Evolutionary conservation across 2,888 invertebrate genomes (phyloP), one percentile per base, ranked within the genome.

Genomic region (Tromatobia lineatoria): DNA sequence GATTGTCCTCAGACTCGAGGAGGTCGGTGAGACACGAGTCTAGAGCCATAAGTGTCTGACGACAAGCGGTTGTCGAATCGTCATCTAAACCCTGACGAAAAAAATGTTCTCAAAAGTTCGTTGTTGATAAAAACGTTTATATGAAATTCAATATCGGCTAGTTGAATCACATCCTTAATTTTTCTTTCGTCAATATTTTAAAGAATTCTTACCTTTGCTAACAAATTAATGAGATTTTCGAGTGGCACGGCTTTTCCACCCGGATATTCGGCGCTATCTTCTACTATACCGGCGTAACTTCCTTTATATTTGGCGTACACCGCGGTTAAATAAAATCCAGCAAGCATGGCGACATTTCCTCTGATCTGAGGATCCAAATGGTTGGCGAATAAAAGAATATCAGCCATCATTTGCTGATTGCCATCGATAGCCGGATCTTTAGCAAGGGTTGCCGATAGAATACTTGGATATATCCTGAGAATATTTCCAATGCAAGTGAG

Each of bases 311-410:
- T 92, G 74, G 95, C 94, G 79, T 96, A 94, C 0, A 95, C 95
- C 0, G 96, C 94, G 74, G 95, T 95, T 86, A 98, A 94, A 91
- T 97, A 96, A 88, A 95, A 95, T 0, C 96, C 96, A 75, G 97
- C 94, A 87, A 97, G 94, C 7, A 96, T 94, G 82, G 96, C 95
- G 0, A 96, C 94, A 79, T 96, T 94, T 11, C 98, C 98, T 88
- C 97, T 95, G 52, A 98, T 95, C 91, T 98, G 97, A 0, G 98
- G 98, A 94, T 98, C 98, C 64, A 94, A 94, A 93, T 98, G 98
- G 85, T 95, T 94, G 50, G 96, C 95, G 87, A 96, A 96, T 45
- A 96, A 93, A 45, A 97, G 94, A 23, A 98, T 93, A 92, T 98
- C 98, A 10, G 95, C 95, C 87, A 98, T 94, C 89, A 95, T 95